Percentiles rank a stretch among this genome's conserved stretches.
These are phyloP conservation scores for Psammodynastes pulverulentus DNA, from an alignment of 2,113 vertebrate genomes.

Conservation along the genomic window DNA sequence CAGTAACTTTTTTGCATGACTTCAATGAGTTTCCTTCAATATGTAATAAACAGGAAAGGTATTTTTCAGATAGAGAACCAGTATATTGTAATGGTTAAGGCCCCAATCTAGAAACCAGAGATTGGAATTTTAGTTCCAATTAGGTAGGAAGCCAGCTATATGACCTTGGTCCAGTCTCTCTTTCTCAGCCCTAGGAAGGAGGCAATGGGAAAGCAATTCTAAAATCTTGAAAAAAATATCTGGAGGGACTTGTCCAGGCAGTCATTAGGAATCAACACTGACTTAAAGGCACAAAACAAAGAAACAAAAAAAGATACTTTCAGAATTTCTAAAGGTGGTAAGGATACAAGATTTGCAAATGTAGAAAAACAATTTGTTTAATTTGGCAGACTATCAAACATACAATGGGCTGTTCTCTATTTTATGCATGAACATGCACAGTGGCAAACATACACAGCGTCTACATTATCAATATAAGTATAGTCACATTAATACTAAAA, in stretches of 20 bases:
- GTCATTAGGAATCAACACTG: neutral
- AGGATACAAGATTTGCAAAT: conserved; percentile 52
- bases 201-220: neutral
- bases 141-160: neutral
- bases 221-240: neutral
- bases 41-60: conserved; percentile 54
- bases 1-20: conserved; percentile 36
- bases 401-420: conserved; percentile 43
- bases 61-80: conserved; percentile 35
- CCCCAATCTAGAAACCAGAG: neutral
- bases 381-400: conserved; percentile 45
- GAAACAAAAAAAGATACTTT: neutral
- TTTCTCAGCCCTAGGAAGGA: neutral
- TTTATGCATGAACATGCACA: conserved; percentile 5
- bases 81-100: neutral
- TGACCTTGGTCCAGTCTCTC: neutral
- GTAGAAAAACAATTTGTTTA: conserved; percentile 50
- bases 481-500: conserved; percentile 70
- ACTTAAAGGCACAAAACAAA: neutral
- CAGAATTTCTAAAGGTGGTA: conserved; percentile 33
- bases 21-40: conserved; percentile 43
- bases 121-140: neutral
- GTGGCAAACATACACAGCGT: conserved; percentile 38
- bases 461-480: conserved; percentile 56
- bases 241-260: neutral